These are phyloP conservation scores for Holacanthus passer DNA, from an alignment of 2,113 vertebrate species.

Conservation along the genomic window DNA sequence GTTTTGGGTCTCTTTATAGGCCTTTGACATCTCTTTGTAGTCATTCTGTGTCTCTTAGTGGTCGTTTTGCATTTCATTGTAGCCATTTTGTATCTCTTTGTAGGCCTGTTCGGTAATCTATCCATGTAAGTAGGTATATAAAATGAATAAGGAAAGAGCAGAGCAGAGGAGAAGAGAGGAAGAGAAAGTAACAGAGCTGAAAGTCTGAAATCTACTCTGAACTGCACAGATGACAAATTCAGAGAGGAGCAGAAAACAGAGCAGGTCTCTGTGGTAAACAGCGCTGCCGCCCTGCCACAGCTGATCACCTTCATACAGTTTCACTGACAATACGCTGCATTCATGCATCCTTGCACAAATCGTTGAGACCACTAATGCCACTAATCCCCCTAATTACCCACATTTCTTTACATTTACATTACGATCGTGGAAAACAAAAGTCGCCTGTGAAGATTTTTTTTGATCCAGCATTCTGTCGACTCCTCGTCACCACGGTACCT, in stretches of 20 bases:
- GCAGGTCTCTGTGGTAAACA: slow-evolving; percentile 8
- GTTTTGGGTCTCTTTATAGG: not conserved
- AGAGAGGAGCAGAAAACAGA: slow-evolving; percentile 19
- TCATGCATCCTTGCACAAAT: slow-evolving; percentile 13
- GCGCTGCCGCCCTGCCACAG: not conserved
- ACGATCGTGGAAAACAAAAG: not conserved
- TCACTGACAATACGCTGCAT: not conserved
- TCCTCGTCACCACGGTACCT: slow-evolving; percentile 43
- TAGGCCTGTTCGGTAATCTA: not conserved
- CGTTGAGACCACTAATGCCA: not conserved
- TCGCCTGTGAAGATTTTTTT: not conserved
- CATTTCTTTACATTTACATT: slow-evolving; percentile 13
- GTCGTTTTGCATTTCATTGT: not conserved
- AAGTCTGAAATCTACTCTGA: slow-evolving; percentile 18
- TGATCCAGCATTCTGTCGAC: not conserved
- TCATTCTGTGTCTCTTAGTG: not conserved
- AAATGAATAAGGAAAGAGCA: slow-evolving; percentile 6
- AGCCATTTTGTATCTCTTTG: not conserved
- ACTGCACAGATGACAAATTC: slow-evolving; percentile 15
- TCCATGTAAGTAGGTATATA: not conserved
- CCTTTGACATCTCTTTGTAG: not conserved
- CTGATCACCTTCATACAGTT: slow-evolving; percentile 1
- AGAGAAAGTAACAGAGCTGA: slow-evolving; percentile 12
- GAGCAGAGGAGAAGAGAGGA: not conserved
- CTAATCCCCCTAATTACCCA: slow-evolving; percentile 11